These are phyloP conservation scores for Parauchenoglanis punctatus DNA, from an alignment of 2,797 vertebrate species.

Conservation along the genomic window DNA sequence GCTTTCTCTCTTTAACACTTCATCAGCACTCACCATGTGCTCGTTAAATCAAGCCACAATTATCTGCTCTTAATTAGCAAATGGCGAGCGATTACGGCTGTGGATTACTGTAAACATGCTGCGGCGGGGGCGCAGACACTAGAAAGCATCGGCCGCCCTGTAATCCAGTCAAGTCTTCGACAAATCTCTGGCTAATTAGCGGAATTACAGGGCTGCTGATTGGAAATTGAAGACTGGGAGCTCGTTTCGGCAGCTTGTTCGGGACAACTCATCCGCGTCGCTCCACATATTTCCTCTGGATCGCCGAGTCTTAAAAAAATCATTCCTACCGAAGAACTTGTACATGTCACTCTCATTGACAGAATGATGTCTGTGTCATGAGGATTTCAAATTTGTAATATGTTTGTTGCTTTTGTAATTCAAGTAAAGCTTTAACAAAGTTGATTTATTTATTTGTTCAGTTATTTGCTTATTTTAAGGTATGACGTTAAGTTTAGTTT, in stretches of 20 bases:
- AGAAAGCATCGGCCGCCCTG: conserved; percentile 28
- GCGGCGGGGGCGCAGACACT: conserved; percentile 37
- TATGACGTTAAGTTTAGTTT: neutral
- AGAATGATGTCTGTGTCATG: neutral
- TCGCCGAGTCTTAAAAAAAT: neutral
- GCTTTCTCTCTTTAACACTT: conserved; percentile 58
- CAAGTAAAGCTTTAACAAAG: neutral
- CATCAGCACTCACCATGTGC: conserved; percentile 59
- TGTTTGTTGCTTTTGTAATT: neutral
- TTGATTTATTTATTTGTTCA: neutral
- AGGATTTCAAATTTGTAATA: neutral
- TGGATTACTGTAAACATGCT: conserved; percentile 65
- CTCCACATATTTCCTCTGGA: conserved; percentile 12
- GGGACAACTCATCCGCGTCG: neutral
- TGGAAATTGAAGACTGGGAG: conserved; percentile 39
- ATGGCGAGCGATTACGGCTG: conserved; percentile 71
- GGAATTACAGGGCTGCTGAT: conserved; percentile 54
- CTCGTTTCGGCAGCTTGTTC: conserved; percentile 16
- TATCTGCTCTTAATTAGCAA: conserved; percentile 79
- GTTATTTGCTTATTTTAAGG: neutral
- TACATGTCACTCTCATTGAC: neutral
- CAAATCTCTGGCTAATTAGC: conserved; percentile 54
- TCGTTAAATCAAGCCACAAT: conserved; percentile 67
- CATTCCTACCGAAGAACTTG: neutral
- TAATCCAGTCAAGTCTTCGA: conserved; percentile 58